Conservation (phyloP, 2,888 invertebrate species). For the Pollenia labialis region DNA sequence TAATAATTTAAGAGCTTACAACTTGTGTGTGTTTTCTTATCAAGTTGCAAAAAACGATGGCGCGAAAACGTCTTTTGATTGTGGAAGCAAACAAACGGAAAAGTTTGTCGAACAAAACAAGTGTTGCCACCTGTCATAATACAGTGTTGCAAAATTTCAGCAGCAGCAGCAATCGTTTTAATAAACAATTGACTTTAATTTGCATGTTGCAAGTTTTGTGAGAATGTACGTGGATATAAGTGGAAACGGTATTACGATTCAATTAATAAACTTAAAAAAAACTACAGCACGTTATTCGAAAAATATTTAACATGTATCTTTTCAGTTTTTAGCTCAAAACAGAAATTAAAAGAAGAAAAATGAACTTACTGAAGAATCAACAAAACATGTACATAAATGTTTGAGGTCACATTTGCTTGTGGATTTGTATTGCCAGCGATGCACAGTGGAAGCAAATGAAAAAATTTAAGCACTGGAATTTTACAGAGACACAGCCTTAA, state of each 20-base stretch:
- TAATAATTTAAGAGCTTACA: slow-evolving; percentile 46
- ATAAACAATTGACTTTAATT: slow-evolving; percentile 61
- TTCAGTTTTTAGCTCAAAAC: slow-evolving; percentile 3
- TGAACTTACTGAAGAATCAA: slow-evolving; percentile 28
- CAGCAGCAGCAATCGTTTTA: slow-evolving; percentile 39
- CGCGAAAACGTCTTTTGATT: slow-evolving; percentile 62
- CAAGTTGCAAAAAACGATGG: slow-evolving; percentile 46
- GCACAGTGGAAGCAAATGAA: slow-evolving; percentile 27
- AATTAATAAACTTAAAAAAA: slow-evolving; percentile 64
- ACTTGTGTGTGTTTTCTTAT: slow-evolving; percentile 1
- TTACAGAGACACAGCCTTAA: too few relatives aligned
- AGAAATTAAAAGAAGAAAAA: slow-evolving; percentile 19
- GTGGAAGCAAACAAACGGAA: slow-evolving; percentile 40
- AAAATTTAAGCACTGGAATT: neutral
- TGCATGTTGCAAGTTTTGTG: slow-evolving; percentile 62
- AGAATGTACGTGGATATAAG: neutral
- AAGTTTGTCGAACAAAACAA: slow-evolving; percentile 59
- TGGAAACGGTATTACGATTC: slow-evolving; percentile 71
- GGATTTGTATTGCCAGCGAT: slow-evolving; percentile 58
- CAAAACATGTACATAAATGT: slow-evolving; percentile 57
- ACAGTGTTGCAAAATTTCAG: slow-evolving; percentile 51
- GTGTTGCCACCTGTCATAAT: slow-evolving; percentile 76
- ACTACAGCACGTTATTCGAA: slow-evolving; percentile 36
- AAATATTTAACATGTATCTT: slow-evolving; percentile 23
- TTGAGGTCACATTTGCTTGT: slow-evolving; percentile 63